Conservation (phyloP, 1,140 invertebrate species). For the Solen grandis region DNA sequence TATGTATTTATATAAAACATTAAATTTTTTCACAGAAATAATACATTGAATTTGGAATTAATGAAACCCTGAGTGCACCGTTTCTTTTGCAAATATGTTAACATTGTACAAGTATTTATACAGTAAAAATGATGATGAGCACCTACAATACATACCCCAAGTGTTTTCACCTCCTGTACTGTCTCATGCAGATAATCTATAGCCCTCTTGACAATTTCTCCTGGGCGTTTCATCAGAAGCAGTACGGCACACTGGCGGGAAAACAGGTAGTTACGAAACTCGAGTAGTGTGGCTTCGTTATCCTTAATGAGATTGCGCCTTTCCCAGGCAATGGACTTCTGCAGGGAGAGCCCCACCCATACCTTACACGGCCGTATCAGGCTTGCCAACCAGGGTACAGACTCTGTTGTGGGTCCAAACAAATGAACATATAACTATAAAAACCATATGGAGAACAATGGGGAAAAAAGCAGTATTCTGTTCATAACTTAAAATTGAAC, state of each 20-base stretch:
- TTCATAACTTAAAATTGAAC: too few species aligned
- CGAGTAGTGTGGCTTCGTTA: slow-evolving; percentile 88
- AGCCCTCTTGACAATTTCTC: slow-evolving; percentile 92
- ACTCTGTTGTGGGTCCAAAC: too few species aligned
- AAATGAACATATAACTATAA: too few species aligned
- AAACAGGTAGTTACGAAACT: slow-evolving; percentile 97
- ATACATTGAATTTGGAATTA: too few species aligned
- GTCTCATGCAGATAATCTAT: slow-evolving; percentile 93
- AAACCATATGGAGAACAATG: too few species aligned
- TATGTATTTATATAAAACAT: too few species aligned
- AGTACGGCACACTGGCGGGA: slow-evolving; percentile 95
- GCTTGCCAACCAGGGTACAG: slow-evolving; percentile 88
- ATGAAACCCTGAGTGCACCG: too few species aligned
- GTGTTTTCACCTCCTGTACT: slow-evolving; percentile 87
- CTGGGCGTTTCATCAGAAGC: slow-evolving; percentile 88
- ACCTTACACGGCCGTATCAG: slow-evolving; percentile 89
- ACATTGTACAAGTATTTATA: too few species aligned
- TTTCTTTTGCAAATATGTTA: too few species aligned
- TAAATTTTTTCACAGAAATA: too few species aligned
- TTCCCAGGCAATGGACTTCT: slow-evolving; percentile 85
- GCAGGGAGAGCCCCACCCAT: slow-evolving; percentile 91
- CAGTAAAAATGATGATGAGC: too few species aligned
- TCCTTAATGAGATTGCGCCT: slow-evolving; percentile 87
- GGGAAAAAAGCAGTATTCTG: too few species aligned
- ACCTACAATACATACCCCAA: slow-evolving; percentile 88